Conservation (phyloP, 2,888 invertebrate genomes). For the Nemotelus pantherinus region DNA sequence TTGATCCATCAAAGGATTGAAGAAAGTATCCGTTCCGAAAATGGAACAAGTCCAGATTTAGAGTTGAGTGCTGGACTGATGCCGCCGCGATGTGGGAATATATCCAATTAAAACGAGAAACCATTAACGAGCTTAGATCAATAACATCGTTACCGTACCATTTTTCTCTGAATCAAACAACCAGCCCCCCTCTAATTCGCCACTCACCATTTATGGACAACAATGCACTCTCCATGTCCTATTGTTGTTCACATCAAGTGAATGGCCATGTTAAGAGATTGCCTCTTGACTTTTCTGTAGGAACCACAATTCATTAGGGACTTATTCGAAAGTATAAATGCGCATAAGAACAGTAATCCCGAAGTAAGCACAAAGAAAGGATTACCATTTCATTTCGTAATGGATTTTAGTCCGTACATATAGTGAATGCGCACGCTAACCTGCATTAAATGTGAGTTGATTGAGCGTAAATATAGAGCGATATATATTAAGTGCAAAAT, state of each 20-base stretch:
- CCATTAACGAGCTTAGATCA: conserved; percentile 37
- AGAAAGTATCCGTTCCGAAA: background rate
- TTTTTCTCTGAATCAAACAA: conserved; percentile 34
- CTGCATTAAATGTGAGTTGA: too few species aligned
- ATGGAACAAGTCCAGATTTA: conserved; percentile 12
- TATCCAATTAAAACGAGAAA: conserved; percentile 46
- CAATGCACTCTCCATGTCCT: conserved; percentile 12
- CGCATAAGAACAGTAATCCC: too few species aligned
- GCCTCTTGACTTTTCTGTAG: background rate
- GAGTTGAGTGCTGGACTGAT: conserved; percentile 9
- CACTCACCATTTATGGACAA: conserved; percentile 38
- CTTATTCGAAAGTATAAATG: too few species aligned
- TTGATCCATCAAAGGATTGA: background rate
- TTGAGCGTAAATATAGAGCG: too few species aligned
- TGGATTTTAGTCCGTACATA: too few species aligned
- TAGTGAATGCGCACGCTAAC: too few species aligned
- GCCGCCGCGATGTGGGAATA: conserved; percentile 20
- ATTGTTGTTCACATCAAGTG: background rate
- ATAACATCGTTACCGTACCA: conserved; percentile 18
- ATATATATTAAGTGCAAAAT: too few species aligned
- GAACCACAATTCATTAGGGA: too few species aligned
- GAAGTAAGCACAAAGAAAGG: too few species aligned
- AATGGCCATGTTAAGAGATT: background rate
- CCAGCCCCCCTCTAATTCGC: conserved; percentile 27
- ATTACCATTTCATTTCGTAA: too few species aligned